A percentile compares a stretch with the other conserved stretches of the same genome.
These are phyloP conservation scores for Stenolophus ochropezus DNA, from an alignment of 2,888 invertebrate genomes.

Conservation along the genomic window DNA sequence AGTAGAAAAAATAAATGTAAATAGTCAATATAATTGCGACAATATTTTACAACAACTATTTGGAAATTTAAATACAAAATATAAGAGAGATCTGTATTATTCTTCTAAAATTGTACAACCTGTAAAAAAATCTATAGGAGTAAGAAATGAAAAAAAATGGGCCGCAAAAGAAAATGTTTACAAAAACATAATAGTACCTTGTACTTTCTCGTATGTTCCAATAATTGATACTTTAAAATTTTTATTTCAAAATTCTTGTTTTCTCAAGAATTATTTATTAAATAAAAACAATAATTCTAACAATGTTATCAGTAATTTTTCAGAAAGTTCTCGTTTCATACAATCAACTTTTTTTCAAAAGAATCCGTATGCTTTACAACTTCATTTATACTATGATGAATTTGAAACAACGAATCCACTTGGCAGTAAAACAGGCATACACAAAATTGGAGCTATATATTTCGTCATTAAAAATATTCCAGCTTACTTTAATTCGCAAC, in stretches of 20 bases:
- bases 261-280: background rate
- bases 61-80: background rate
- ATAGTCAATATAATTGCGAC: background rate
- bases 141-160: background rate
- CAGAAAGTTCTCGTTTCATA: too few relatives aligned
- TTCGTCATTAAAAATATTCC: slow-evolving; percentile 41
- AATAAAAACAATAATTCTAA: background rate
- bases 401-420: slow-evolving; percentile 57
- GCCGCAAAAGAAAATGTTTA: background rate
- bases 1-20: background rate
- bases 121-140: background rate
- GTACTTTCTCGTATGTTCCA: background rate
- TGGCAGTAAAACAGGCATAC: slow-evolving; percentile 47
- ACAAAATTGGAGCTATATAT: slow-evolving; percentile 56
- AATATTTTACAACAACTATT: background rate
- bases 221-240: background rate
- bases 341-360: too few relatives aligned
- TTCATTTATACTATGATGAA: slow-evolving; percentile 57
- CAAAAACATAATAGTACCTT: background rate
- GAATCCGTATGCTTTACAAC: slow-evolving; percentile 10
- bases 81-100: background rate
- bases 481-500: slow-evolving; percentile 13
- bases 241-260: background rate
- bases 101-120: background rate
- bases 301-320: background rate